Base-by-base conservation (phyloP, 1,140 invertebrate species). In the Lordiphosa stackelbergi region DNA sequence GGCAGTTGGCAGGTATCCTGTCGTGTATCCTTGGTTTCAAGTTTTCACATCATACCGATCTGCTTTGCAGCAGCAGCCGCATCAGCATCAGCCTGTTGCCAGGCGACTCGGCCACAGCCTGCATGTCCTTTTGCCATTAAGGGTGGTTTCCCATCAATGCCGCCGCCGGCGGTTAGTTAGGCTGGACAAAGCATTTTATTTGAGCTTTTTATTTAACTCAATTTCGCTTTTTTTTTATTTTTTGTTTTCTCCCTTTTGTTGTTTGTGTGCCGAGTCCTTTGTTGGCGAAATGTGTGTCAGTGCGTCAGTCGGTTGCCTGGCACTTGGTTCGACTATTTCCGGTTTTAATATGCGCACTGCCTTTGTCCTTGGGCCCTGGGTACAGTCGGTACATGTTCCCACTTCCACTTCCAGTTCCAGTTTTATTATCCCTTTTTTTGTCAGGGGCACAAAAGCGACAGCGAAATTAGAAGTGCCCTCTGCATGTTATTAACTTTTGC, bases 251-350 rank as follows among this genome's bases (percentile, higher is more conserved):
- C 46, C 61, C 42, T 28, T 55, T 48, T 64, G 43, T 59, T 68
- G 53, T 43, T 59, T 53, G 49, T 37, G 37, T 11, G 36, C 54
- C 38, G 28, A 52, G 68, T 63, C 77, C 73, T 81, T 83, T 83
- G 77, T 83, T 77, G 42, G 59, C 64, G 52, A 83, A 81, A 81
- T 81, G 77, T 81, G 77, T 81, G 77, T 81, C 77, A 81, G 77
- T 81, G 69, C 77, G 77, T 81, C 77, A 81, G 77, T 81, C 77
- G 77, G 77, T 83, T 81, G 75, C 66, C 63, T 60, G 66, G 75
- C 74, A 81, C 77, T 81, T 81, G 75, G 77, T 81, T 72, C 60
- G 69, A 83, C 77, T 83, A 77, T 83, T 83, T 83, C 77, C 77
- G 77, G 77, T 84, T 83, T 83, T 45, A 72, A 72, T 77, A 75